A percentile compares a stretch with the other conserved stretches of the same genome.
phyloP scores from a whole-genome alignment of 2,113 vertebrate species.

The Chionodraco myersi region DNA sequence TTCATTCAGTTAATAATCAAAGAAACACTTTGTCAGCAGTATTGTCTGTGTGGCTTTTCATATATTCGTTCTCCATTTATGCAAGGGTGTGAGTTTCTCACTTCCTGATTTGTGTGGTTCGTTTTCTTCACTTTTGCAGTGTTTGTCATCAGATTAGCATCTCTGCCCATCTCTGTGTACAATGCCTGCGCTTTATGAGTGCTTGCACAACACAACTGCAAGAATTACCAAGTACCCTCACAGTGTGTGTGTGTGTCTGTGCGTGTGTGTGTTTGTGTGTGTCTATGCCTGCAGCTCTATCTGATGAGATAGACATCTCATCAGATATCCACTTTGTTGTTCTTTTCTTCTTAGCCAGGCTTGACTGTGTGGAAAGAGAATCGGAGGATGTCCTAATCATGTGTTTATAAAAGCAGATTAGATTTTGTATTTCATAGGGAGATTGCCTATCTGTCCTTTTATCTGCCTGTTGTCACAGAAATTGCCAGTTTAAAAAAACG shows the following conservation, averaged over 20 bases:
- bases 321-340: slow-evolving; percentile 81
- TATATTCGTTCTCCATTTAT: slow-evolving; percentile 15
- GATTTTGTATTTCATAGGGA: slow-evolving; percentile 69
- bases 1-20: slow-evolving; percentile 21
- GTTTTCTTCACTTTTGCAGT: slow-evolving; percentile 46
- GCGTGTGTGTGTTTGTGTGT: slow-evolving; percentile 18
- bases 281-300: slow-evolving; percentile 61
- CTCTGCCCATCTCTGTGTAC: slow-evolving; percentile 47
- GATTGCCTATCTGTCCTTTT: slow-evolving; percentile 68
- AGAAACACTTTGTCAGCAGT: slow-evolving; percentile 40
- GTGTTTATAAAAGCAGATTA: slow-evolving; percentile 84
- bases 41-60: slow-evolving; percentile 13
- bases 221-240: slow-evolving; percentile 32
- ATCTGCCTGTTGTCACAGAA: slow-evolving; percentile 60
- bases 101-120: slow-evolving; percentile 39
- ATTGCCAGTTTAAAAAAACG: slow-evolving; percentile 21
- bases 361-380: slow-evolving; percentile 73
- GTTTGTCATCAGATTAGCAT: slow-evolving; percentile 77
- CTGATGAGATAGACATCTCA: slow-evolving; percentile 81
- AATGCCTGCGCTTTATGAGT: slow-evolving; percentile 37
- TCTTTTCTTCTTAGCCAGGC: slow-evolving; percentile 72
- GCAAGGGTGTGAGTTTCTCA: background rate
- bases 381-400: slow-evolving; percentile 74
- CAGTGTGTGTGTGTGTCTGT: slow-evolving; percentile 26
- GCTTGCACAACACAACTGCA: slow-evolving; percentile 59